Base-by-base conservation (phyloP, 1,140 invertebrate species). In the Brachionus asplanchnoidis region DNA sequence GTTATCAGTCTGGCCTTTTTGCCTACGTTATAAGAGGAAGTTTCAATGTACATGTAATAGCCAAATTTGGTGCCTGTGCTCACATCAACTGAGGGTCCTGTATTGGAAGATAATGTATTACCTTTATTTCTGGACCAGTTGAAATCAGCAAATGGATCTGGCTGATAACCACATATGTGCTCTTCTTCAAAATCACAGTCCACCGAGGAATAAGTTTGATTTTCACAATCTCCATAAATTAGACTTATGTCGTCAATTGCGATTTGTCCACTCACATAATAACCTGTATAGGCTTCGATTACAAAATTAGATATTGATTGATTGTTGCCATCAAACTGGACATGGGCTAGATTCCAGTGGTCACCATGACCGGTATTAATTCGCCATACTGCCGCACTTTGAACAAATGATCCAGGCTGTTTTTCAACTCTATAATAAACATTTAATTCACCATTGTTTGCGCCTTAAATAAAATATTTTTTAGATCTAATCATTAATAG, bases 61-160 rank as follows among this genome's bases (percentile, higher is more conserved):
- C 87, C 87, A 65, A 46, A 70, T 2, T 68, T 84, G 8, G 86
- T 86, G 6, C 73, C 85, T 8, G 65, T 53, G 3, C 80, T 86
- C 36, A 80, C 77, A 36, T 88, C 87, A 12, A 86, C 50, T 9
- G 85, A 79, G 0, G 89, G 88, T 44, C 88, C 89, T 20, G 88
- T 89, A 6, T 85, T 77, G 5, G 40, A 20, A 14, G 86, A 86
- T 4, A 85, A 53, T 0, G 88, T 88, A 6, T 44, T 32, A n/a
- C 86, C 86, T 4, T n/a, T 65, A 20, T 42, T 46, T 28, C 66
- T 17, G 11, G 65, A 5, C 85, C 85, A 86, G 12, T 84, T 70
- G 17, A 86, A 84, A 23, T 60, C 28, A 11, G 50, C 77, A 12
- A 14, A 40, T 60, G 50, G 77, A 20, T 80, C 77, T 40, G 50